Conservation (phyloP, 1,140 invertebrate genomes). For the Zaprionus africanus region DNA sequence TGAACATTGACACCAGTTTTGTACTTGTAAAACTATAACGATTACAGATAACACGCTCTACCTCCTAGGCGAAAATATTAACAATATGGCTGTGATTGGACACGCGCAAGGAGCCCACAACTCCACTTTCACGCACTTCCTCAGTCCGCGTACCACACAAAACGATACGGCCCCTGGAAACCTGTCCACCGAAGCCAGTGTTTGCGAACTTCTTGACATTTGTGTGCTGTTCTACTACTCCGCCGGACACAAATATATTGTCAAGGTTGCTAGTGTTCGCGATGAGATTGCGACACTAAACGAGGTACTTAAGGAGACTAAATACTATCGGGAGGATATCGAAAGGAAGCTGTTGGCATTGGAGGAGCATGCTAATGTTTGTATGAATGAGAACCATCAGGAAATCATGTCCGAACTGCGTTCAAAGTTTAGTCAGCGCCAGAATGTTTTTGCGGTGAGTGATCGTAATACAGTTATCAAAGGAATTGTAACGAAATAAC, state of each 20-base stretch:
- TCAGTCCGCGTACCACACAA: slow-evolving; percentile 52
- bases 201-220: slow-evolving; percentile 77
- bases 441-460: slow-evolving; percentile 82
- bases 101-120: slow-evolving; percentile 63
- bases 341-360: slow-evolving; percentile 68
- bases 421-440: slow-evolving; percentile 74
- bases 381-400: slow-evolving; percentile 76
- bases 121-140: slow-evolving; percentile 67
- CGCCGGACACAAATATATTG: slow-evolving; percentile 83
- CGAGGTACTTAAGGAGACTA: slow-evolving; percentile 78
- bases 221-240: slow-evolving; percentile 81
- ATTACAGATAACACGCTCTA: slow-evolving; percentile 62
- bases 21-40: neutral
- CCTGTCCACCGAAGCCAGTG: slow-evolving; percentile 48
- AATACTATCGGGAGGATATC: slow-evolving; percentile 79
- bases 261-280: slow-evolving; percentile 77
- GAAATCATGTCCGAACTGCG: slow-evolving; percentile 73
- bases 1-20: neutral
- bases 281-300: slow-evolving; percentile 83
- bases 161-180: slow-evolving; percentile 60
- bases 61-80: slow-evolving; percentile 68
- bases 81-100: slow-evolving; percentile 64
- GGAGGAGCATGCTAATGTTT: slow-evolving; percentile 77
- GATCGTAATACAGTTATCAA: neutral
- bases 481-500: neutral